phyloP scores from a whole-genome alignment of 35 echinoderm and acorn worm species.

The Apostichopus japonicus region DNA sequence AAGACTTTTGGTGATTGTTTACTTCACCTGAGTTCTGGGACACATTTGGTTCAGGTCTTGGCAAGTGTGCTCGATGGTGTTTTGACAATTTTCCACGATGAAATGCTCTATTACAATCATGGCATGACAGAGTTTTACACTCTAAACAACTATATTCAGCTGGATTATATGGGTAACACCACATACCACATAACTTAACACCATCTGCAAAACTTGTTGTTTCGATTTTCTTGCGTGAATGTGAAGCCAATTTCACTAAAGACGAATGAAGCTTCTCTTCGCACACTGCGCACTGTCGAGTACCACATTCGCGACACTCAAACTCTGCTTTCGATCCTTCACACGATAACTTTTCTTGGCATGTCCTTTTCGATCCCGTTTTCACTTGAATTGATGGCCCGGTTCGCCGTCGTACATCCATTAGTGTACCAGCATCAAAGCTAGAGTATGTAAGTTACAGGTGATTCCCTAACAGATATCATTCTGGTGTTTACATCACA shows the following conservation, averaged over 20 bases:
- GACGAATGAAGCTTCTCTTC: slow-evolving; percentile 79
- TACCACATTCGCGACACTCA: slow-evolving; percentile 89
- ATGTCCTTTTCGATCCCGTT: slow-evolving; percentile 84
- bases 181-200: slow-evolving; percentile 78
- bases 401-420: slow-evolving; percentile 56
- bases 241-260: slow-evolving; percentile 68
- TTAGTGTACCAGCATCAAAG: slow-evolving; percentile 4
- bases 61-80: slow-evolving; percentile 78
- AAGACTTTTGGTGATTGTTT: background rate
- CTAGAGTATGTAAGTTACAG: background rate
- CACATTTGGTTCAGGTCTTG: slow-evolving; percentile 59
- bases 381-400: slow-evolving; percentile 38
- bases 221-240: slow-evolving; percentile 82
- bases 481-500: background rate
- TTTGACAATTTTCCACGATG: slow-evolving; percentile 84
- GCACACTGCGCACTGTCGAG: slow-evolving; percentile 83
- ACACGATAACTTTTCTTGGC: slow-evolving; percentile 87
- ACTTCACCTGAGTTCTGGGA: background rate
- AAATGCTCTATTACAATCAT: slow-evolving; percentile 84
- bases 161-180: slow-evolving; percentile 83
- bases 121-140: slow-evolving; percentile 78
- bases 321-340: slow-evolving; percentile 72
- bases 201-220: slow-evolving; percentile 63
- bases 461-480: background rate
- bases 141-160: slow-evolving; percentile 84